phyloP scores from a whole-genome alignment of 1,140 invertebrate species.

The Magallana ariakensis region DNA sequence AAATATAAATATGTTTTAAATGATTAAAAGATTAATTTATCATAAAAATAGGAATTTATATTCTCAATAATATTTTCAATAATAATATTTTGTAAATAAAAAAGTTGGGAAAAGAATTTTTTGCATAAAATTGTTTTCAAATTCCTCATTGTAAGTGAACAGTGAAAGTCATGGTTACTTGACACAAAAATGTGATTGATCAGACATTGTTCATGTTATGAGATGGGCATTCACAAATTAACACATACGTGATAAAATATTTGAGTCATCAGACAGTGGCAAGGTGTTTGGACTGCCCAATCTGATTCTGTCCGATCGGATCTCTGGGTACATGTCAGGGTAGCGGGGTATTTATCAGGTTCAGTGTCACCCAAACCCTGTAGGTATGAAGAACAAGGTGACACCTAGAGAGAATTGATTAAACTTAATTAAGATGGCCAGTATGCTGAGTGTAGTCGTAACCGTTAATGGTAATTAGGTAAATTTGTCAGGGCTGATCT shows the following conservation, averaged over 20 bases:
- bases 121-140: background rate
- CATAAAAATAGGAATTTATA: no score
- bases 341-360: background rate
- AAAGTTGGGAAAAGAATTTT: no score
- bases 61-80: background rate
- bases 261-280: background rate
- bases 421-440: background rate
- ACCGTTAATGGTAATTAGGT: conserved; percentile 33
- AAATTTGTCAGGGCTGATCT: conserved; percentile 23
- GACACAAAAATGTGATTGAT: conserved; percentile 19
- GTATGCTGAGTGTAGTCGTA: conserved; percentile 6
- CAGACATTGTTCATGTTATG: background rate
- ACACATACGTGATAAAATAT: background rate
- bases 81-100: background rate
- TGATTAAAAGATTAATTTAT: no score
- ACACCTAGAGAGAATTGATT: conserved; percentile 20
- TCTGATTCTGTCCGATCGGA: no score
- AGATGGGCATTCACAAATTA: background rate
- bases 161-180: conserved; percentile 13
- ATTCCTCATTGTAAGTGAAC: background rate
- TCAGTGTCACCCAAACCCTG: background rate
- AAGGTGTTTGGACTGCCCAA: background rate
- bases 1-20: no score
- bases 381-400: conserved; percentile 19
- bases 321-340: background rate